These are phyloP conservation scores for Melospiza georgiana DNA, from an alignment of 2,113 vertebrate genomes.

Conservation along the genomic window DNA sequence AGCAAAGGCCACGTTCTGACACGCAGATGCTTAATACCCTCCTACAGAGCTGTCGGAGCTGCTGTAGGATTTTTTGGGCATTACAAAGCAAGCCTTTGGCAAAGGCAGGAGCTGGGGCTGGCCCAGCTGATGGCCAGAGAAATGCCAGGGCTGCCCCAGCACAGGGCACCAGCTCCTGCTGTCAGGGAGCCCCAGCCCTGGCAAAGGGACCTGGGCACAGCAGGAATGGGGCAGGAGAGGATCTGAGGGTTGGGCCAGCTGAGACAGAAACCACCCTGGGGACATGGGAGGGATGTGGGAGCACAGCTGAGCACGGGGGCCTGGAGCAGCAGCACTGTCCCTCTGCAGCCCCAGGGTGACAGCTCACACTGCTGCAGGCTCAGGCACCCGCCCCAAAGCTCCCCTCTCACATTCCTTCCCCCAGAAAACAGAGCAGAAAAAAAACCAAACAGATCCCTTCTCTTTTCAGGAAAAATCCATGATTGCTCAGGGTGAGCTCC, in stretches of 20 bases:
- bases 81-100: not conserved
- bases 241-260: fast-evolving
- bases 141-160: not conserved
- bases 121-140: not conserved
- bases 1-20: not conserved
- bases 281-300: fast-evolving
- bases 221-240: not conserved
- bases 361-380: not conserved
- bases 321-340: not conserved
- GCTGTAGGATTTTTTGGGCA: not conserved
- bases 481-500: not conserved
- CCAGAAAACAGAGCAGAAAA: not conserved
- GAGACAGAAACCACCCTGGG: not conserved
- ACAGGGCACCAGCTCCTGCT: not conserved
- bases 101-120: not conserved
- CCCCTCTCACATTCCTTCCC: not conserved
- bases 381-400: not conserved
- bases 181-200: not conserved
- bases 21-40: not conserved
- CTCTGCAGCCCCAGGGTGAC: not conserved
- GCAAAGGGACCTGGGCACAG: fast-evolving
- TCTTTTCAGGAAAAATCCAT: not conserved
- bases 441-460: no score
- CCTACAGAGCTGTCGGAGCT: not conserved
- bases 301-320: not conserved